Base-by-base conservation (phyloP, 2,888 invertebrate species). In the Cephus pygmeus region DNA sequence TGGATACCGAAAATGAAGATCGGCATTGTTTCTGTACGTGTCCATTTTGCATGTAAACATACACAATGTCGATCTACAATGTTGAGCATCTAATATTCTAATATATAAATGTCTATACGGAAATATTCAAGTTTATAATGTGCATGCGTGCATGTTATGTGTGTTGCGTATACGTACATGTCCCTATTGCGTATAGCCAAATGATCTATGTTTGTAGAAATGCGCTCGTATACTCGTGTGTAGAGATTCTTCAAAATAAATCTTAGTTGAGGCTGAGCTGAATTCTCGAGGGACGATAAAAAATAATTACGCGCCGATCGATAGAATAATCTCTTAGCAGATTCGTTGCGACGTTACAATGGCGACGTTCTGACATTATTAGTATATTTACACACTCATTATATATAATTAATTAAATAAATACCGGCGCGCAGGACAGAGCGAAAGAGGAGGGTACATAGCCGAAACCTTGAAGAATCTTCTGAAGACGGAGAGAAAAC, bases 181-280 rank as follows among this genome's bases (percentile, higher is more conserved):
- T 15, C 23, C 9, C 23, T 23, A 56, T 56, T 23, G 56, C 23
- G 56, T 56, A 79, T 73, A 78, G 35, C 73, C 34, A 71, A 75
- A 81, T 74, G 40, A 30, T 74, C 81, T 71, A 81, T 30, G 78
- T 80, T 71, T 30, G 30, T 34, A 71, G 31, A 34, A 31, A 71
- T 33, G 30, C 34, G 71, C 30, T 30, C 30, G 71, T 34, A 56
- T 56, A 56, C 56, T 9, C 15, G 15, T 71, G 71, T 12, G 1
- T 33, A 11, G 31, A 71, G 11, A 15, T 31, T 71, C 34, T 33
- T 56, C 23, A 6, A 56, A 23, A 56, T 56, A 56, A 23, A 9
- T 23, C 6, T 6, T 15, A 15, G 40, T 40, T 6, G 2, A 40
- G 40, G 15, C 23, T 56, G 30, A 30, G 31, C 12, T 9, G 3